Evolutionary conservation across 2,888 invertebrate genomes (phyloP).

Genomic region (Rapana venosa): DNA sequence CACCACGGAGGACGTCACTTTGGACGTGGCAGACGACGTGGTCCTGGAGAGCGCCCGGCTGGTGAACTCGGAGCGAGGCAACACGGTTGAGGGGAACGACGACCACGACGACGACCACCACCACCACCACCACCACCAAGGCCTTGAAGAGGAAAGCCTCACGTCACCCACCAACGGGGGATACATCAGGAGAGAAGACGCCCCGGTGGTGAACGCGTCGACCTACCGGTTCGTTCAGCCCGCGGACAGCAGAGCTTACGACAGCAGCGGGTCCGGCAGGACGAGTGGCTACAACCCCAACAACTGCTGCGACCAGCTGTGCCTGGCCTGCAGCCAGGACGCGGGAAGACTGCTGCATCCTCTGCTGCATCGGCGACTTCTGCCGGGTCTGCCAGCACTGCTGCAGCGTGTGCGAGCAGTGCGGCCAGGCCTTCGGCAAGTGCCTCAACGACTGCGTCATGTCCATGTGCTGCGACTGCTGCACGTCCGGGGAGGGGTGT

Average conservation of each 20-base stretch:
- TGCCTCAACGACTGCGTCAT: background rate
- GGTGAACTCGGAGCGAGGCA: background rate
- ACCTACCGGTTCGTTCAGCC: background rate
- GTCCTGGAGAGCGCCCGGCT: background rate
- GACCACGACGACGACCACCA: too few species aligned
- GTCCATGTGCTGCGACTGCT: background rate
- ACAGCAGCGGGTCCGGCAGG: background rate
- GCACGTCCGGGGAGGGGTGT: background rate
- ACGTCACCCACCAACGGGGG: too few species aligned
- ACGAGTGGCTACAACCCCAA: background rate
- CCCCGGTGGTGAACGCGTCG: background rate
- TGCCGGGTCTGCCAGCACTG: background rate
- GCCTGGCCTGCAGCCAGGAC: background rate
- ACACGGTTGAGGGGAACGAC: too few species aligned
- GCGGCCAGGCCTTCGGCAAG: background rate
- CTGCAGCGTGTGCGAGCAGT: background rate
- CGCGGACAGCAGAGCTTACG: too few species aligned
- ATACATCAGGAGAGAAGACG: background rate
- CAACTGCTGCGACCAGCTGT: slow-evolving; percentile 5
- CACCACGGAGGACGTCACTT: background rate
- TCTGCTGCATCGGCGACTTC: background rate
- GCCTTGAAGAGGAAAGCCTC: too few species aligned
- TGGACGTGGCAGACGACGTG: background rate
- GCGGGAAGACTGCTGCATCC: background rate
- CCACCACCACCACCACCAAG: too few species aligned